Evolutionary conservation across 2,113 vertebrate species (phyloP).

Genomic region (Rhea pennata): DNA sequence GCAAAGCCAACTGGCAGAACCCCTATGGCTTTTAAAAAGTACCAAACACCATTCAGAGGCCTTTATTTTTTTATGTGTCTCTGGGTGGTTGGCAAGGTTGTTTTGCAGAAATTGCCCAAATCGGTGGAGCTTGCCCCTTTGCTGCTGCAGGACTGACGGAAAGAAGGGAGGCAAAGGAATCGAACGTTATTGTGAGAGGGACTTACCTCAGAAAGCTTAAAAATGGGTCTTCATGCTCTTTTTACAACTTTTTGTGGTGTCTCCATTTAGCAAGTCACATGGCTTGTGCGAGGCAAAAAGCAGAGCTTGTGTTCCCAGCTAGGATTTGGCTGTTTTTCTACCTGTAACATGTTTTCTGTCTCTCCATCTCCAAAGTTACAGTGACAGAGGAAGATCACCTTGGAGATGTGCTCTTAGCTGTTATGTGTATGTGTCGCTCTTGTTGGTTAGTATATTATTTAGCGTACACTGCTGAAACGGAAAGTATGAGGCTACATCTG

Average conservation of each 20-base stretch:
- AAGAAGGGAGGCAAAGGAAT: not conserved
- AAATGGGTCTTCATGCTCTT: not conserved
- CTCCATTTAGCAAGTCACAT: not conserved
- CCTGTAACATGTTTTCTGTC: rapidly evolving
- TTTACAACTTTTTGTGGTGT: not conserved
- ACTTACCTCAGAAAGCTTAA: not conserved
- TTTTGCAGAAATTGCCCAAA: not conserved
- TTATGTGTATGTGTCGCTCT: not conserved
- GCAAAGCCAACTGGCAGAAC: not conserved
- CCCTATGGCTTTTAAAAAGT: not conserved
- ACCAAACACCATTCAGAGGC: not conserved
- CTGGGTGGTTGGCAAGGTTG: rapidly evolving
- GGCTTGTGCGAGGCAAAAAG: not conserved
- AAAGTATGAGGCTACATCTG: not conserved
- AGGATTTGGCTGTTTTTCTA: not conserved
- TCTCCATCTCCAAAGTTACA: rapidly evolving
- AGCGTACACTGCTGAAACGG: not conserved
- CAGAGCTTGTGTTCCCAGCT: not conserved
- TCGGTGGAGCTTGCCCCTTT: not conserved
- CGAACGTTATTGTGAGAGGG: not conserved
- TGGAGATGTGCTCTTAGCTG: not conserved
- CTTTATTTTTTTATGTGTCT: not conserved
- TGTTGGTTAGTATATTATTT: not conserved
- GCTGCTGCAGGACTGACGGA: not conserved
- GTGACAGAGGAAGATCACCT: not conserved